A percentile compares a stretch with the other conserved stretches of the same genome.
These are phyloP conservation scores for Chiloscyllium plagiosum DNA, from an alignment of 2,113 vertebrate genomes.

Conservation along the genomic window DNA sequence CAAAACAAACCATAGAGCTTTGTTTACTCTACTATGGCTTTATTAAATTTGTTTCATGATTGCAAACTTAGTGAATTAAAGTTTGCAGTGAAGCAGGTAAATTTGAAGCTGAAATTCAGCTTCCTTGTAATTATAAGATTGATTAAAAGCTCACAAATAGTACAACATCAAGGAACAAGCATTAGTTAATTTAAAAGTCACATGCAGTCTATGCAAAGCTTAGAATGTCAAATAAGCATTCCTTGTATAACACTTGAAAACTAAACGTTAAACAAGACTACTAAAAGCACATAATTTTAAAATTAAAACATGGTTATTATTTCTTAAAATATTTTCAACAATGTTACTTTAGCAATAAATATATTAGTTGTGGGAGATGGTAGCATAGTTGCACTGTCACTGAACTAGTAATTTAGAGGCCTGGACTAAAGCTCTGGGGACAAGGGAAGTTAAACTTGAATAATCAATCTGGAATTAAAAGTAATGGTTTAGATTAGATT, in stretches of 20 bases:
- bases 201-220: not conserved
- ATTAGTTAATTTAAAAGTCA: slow-evolving; percentile 13
- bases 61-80: slow-evolving; percentile 3
- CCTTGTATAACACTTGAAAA: not conserved
- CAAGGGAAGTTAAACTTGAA: too few relatives aligned
- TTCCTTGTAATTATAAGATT: not conserved
- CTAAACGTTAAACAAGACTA: not conserved
- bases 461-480: too few relatives aligned
- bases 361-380: not conserved
- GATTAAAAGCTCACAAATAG: not conserved
- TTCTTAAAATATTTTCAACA: not conserved
- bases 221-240: not conserved
- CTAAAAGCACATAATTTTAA: not conserved
- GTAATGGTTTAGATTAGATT: too few relatives aligned
- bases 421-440: too few relatives aligned
- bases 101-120: not conserved
- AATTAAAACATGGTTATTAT: not conserved
- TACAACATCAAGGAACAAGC: not conserved
- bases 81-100: slow-evolving; percentile 8
- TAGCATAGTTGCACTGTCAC: too few relatives aligned
- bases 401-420: too few relatives aligned
- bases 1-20: not conserved
- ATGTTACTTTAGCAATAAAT: not conserved
- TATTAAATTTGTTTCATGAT: not conserved
- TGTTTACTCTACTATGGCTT: not conserved